phyloP scores from a whole-genome alignment of 2,797 vertebrate genomes.

The Hafferia zeledoni region DNA sequence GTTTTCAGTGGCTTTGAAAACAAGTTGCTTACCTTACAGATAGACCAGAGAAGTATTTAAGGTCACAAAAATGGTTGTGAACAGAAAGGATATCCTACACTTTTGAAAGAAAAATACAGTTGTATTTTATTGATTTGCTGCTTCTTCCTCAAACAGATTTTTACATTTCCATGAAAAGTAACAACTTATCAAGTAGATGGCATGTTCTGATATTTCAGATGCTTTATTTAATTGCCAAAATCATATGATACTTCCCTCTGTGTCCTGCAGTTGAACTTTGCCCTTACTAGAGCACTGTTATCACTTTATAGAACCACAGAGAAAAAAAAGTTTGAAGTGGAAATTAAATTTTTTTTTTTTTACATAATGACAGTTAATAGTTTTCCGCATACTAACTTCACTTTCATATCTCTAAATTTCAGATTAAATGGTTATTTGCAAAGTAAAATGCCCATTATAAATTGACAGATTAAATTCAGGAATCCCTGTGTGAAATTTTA shows the following conservation, averaged over 20 bases:
- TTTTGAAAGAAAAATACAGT: not conserved
- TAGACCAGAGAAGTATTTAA: not conserved
- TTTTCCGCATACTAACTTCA: not conserved
- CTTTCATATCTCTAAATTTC: not conserved
- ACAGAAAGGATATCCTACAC: not conserved
- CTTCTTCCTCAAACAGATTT: not conserved
- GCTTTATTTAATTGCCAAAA: constrained; percentile 1
- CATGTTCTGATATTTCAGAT: not conserved
- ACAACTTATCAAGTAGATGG: not conserved
- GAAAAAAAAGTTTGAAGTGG: constrained; percentile 7
- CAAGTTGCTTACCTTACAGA: not conserved
- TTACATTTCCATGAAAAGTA: not conserved
- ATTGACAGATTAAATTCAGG: not conserved
- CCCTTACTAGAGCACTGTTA: not conserved
- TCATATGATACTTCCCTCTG: not conserved
- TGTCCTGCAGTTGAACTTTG: constrained; percentile 15
- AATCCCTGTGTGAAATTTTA: not conserved
- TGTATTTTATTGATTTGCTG: not conserved
- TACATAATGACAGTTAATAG: not conserved
- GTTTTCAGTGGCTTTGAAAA: not conserved
- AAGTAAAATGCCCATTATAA: not conserved
- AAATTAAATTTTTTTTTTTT: not conserved
- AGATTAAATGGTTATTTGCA: not conserved
- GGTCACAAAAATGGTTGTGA: not conserved
- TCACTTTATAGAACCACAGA: not conserved